Base-by-base conservation (phyloP, 92 coral and sea anemone genomes). In the Paramuricea clavata region DNA sequence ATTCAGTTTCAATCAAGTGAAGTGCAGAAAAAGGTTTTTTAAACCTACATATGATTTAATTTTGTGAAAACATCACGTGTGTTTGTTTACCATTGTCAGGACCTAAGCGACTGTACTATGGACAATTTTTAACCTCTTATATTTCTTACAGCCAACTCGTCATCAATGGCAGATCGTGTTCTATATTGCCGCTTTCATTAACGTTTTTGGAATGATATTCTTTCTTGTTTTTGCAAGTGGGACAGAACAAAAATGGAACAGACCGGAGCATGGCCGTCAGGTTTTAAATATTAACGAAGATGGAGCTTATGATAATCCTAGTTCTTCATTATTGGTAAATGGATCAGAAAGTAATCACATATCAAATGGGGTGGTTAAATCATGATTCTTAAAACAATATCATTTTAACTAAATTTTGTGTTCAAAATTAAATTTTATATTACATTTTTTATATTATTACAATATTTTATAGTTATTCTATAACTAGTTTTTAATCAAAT, bases 81-180 rank as follows among this genome's bases (percentile, higher is more conserved):
- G n/a, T n/a, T n/a, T n/a, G n/a, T n/a, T n/a, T n/a, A n/a, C n/a
- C n/a, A n/a, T n/a, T n/a, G n/a, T n/a, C n/a, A n/a, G n/a, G n/a
- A n/a, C n/a, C n/a, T n/a, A 52, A 5, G 12, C 61, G 23, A 52
- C 61, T 52, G 23, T 52, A 22, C n/a, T 22, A 52, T 52, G 21
- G 61, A 15, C 68, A 0, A 22, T 5, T 22, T 21, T 60, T 28
- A 6, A 28, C 33, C 68, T 16, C 17, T 23, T 23, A 60, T 65
- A 28, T 47, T 65, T 57, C 28, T 78, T 79, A 27, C 88, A 96
- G 99, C 97, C 99, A 31, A 94, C 98, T 12, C 93, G 98, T 41
- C 83, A 49, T 9, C 98, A 90, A 65, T 96, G 99, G 99, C 99
- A 96, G 81, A 93, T 89, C 60, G 97, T 96, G 26, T 94, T 96